phyloP scores from a whole-genome alignment of 2,888 invertebrate species.

The Colostygia pectinataria region DNA sequence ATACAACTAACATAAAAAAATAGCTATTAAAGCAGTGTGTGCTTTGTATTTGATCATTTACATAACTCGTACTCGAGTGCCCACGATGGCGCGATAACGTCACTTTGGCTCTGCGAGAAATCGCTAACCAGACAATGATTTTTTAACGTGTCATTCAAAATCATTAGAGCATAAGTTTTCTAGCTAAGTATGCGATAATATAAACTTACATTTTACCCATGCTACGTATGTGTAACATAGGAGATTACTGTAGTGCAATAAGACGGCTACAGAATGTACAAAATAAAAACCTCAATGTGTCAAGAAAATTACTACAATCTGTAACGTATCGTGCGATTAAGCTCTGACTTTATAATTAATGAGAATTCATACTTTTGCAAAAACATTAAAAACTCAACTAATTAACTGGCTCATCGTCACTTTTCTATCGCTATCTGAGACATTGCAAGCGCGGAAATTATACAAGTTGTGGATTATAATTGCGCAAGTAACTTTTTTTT shows the following conservation, averaged over 20 bases:
- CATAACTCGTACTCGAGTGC: constrained; percentile 36
- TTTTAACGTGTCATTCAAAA: constrained; percentile 34
- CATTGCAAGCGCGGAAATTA: constrained; percentile 5
- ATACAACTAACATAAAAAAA: constrained; percentile 39
- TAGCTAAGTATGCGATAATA: constrained; percentile 15
- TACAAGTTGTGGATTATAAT: constrained; percentile 11
- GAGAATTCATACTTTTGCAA: constrained; percentile 48
- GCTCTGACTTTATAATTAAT: constrained; percentile 55
- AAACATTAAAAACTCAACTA: constrained; percentile 53
- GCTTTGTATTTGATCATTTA: constrained; percentile 30
- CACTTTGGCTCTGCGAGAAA: constrained; percentile 31
- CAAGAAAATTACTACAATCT: constrained; percentile 29
- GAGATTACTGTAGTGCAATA: constrained; percentile 8
- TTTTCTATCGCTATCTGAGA: constrained; percentile 29
- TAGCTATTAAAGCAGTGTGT: constrained; percentile 15
- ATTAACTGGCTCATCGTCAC: constrained; percentile 48
- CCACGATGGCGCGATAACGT: constrained; percentile 34
- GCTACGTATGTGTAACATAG: constrained; percentile 8
- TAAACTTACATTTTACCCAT: background rate
- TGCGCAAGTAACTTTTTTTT: background rate
- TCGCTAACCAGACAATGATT: constrained; percentile 27
- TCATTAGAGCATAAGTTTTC: constrained; percentile 39
- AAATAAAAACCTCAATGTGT: constrained; percentile 16
- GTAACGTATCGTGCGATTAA: constrained; percentile 56
- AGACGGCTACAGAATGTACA: background rate